phyloP scores from a whole-genome alignment of 30 jellyfish, hydroid and myxozoan genomes.

The Mastigias papua region DNA sequence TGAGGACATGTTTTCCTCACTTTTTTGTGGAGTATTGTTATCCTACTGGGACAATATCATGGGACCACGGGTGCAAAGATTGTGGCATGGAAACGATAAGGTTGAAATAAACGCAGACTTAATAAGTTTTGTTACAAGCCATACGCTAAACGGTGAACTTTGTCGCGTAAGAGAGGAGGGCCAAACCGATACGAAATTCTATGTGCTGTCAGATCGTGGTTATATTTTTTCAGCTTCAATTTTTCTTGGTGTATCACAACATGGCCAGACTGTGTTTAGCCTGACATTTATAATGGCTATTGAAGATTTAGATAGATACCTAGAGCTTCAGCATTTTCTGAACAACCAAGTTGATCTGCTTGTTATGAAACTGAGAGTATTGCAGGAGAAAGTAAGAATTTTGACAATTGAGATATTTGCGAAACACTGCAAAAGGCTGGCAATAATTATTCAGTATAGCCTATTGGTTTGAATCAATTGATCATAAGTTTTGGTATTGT shows the following conservation, averaged over 20 bases:
- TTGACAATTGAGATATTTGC: too few species aligned
- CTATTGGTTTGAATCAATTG: too few species aligned
- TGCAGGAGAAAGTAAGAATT: constrained; percentile 83
- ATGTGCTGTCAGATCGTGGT: constrained; percentile 81
- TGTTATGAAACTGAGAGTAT: constrained; percentile 72
- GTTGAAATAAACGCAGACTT: constrained; percentile 47
- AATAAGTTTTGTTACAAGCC: constrained; percentile 78
- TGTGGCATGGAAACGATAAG: constrained; percentile 88
- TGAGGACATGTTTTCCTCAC: constrained; percentile 34
- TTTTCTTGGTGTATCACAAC: constrained; percentile 69
- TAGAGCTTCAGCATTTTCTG: constrained; percentile 66
- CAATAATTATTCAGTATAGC: too few species aligned
- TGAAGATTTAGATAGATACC: constrained; percentile 67
- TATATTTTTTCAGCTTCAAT: constrained; percentile 76
- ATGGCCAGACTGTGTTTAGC: constrained; percentile 85
- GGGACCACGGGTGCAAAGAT: constrained; percentile 82
- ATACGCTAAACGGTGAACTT: constrained; percentile 90
- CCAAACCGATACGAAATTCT: constrained; percentile 70
- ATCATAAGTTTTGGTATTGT: too few species aligned
- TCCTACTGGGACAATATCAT: constrained; percentile 92
- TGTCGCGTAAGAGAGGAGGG: constrained; percentile 85
- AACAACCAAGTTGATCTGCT: constrained; percentile 62
- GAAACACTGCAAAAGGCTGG: too few species aligned
- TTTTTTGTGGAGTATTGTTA: constrained; percentile 74
- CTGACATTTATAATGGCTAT: constrained; percentile 80